phyloP scores from a whole-genome alignment of 2,888 invertebrate genomes.

The Ennomos quercinarius region DNA sequence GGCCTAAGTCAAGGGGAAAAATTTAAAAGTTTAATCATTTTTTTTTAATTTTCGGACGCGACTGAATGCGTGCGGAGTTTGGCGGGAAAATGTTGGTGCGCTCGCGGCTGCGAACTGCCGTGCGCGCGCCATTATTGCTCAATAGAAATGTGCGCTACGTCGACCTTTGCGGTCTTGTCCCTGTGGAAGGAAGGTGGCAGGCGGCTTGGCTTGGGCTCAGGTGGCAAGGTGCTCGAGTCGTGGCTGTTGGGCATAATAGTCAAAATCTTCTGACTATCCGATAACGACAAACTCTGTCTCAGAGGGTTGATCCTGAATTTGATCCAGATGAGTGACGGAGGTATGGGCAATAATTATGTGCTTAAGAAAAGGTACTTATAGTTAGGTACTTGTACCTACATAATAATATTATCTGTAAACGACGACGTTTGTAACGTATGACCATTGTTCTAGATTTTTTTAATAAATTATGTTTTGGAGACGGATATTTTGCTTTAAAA shows the following conservation, averaged over 20 bases:
- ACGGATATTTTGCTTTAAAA: neutral
- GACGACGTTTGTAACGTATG: no score
- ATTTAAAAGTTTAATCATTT: slow-evolving; percentile 34
- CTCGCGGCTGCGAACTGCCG: slow-evolving; percentile 60
- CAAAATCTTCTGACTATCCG: no score
- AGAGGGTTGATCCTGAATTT: no score
- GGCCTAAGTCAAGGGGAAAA: slow-evolving; percentile 13
- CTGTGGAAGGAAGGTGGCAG: slow-evolving; percentile 12
- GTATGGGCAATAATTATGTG: no score
- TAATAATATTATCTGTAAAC: no score
- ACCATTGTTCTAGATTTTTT: no score
- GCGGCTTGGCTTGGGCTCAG: neutral
- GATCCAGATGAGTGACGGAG: no score
- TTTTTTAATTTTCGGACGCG: slow-evolving; percentile 57
- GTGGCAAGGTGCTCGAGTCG: no score
- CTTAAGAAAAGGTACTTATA: no score
- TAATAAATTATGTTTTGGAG: no score
- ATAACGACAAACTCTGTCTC: no score
- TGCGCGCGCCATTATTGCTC: slow-evolving; percentile 72
- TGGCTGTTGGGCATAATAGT: neutral
- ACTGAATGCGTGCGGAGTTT: slow-evolving; percentile 65
- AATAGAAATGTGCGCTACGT: slow-evolving; percentile 57
- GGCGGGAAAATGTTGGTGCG: slow-evolving; percentile 79
- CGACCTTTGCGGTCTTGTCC: slow-evolving; percentile 57
- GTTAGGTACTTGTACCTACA: no score